A percentile compares a stretch with the other conserved stretches of the same genome.
phyloP scores from a whole-genome alignment of 2,113 vertebrate species.

The Solenodon paradoxus region DNA sequence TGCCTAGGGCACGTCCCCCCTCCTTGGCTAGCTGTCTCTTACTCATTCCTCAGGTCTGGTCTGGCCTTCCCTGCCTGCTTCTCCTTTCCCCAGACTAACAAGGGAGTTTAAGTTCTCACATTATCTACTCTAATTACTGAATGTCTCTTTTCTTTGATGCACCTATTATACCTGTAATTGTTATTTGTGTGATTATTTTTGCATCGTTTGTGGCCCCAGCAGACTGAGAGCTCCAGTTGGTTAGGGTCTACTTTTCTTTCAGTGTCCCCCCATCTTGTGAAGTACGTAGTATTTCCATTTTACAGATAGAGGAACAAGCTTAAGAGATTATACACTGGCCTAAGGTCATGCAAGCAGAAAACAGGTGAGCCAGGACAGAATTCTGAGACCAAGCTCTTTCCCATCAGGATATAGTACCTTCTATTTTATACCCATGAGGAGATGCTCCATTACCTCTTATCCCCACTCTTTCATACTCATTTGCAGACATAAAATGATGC shows the following conservation, averaged over 20 bases:
- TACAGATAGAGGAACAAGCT: neutral
- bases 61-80: neutral
- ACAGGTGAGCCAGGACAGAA: neutral
- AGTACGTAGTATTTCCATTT: neutral
- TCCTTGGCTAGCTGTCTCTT: constrained; percentile 5
- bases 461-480: neutral
- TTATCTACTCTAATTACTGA: neutral
- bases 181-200: neutral
- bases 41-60: constrained; percentile 1
- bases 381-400: neutral
- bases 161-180: neutral
- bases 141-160: neutral
- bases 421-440: neutral
- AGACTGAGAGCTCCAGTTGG: neutral
- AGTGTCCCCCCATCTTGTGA: neutral
- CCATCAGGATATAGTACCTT: neutral
- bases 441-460: neutral
- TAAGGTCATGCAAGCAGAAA: neutral
- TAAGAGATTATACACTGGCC: neutral
- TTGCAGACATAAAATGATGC: neutral
- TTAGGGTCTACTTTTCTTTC: neutral
- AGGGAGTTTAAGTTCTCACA: neutral
- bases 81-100: neutral
- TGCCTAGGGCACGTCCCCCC: neutral
- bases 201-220: neutral